Evolutionary conservation across 2,888 invertebrate species (phyloP).

Genomic region (Odontocolon sp.): DNA sequence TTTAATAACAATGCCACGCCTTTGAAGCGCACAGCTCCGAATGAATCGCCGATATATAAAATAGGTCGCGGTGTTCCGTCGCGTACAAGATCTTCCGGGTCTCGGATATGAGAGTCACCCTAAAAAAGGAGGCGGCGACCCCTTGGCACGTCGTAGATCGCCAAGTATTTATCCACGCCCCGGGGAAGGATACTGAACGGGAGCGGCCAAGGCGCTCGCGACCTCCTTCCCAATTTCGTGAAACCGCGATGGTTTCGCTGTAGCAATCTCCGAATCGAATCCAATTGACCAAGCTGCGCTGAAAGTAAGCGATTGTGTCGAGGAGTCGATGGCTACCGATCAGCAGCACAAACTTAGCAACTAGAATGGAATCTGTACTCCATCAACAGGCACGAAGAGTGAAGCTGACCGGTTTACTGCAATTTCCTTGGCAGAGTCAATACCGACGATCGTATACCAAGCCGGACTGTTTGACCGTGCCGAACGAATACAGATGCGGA

Average conservation of each 20-base stretch:
- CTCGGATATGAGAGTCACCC: slow-evolving; percentile 25
- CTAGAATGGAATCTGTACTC: too few species aligned
- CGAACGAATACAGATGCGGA: neutral
- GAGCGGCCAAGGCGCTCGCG: slow-evolving; percentile 58
- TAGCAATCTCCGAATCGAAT: slow-evolving; percentile 38
- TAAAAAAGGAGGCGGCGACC: slow-evolving; percentile 26
- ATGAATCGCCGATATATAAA: slow-evolving; percentile 51
- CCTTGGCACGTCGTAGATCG: slow-evolving; percentile 57
- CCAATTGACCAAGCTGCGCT: slow-evolving; percentile 44
- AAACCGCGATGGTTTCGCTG: slow-evolving; percentile 45
- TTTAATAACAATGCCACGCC: slow-evolving; percentile 26
- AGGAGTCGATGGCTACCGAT: slow-evolving; percentile 9
- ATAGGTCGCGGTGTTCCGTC: slow-evolving; percentile 40
- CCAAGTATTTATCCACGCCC: slow-evolving; percentile 62
- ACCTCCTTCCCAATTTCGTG: slow-evolving; percentile 60
- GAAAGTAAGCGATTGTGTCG: slow-evolving; percentile 7
- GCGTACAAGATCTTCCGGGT: slow-evolving; percentile 39
- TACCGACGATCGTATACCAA: too few species aligned
- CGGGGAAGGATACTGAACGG: slow-evolving; percentile 54
- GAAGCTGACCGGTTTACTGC: too few species aligned
- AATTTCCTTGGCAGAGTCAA: too few species aligned
- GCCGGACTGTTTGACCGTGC: neutral
- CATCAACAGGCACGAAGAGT: too few species aligned
- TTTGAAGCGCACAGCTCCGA: slow-evolving; percentile 12
- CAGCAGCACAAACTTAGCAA: too few species aligned